These are phyloP conservation scores for Cuniculus paca DNA, from an alignment of 2,797 vertebrate species.

Conservation along the genomic window DNA sequence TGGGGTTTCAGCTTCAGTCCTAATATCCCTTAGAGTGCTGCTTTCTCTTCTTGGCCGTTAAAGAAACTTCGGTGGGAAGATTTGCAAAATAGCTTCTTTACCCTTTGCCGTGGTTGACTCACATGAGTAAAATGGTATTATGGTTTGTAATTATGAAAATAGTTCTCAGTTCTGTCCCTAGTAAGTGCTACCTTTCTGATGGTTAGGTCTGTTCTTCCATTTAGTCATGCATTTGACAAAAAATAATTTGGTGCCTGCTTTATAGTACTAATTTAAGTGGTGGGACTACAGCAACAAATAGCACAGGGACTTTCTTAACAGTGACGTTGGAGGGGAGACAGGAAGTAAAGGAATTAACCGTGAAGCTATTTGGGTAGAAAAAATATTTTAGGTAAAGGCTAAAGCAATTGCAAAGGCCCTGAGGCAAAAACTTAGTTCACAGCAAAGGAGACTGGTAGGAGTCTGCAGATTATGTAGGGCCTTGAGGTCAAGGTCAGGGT, in stretches of 20 bases:
- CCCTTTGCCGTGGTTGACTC: background rate
- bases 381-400: background rate
- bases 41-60: background rate
- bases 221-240: slow-evolving; percentile 11
- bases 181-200: background rate
- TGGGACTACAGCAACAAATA: background rate
- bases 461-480: background rate
- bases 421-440: background rate
- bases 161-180: slow-evolving; percentile 3
- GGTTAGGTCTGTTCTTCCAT: background rate
- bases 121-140: background rate
- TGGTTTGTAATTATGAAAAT: slow-evolving; percentile 59
- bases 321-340: background rate
- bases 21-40: background rate
- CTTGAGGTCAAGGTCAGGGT: background rate
- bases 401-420: slow-evolving; percentile 5
- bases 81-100: background rate
- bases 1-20: background rate
- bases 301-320: background rate
- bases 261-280: background rate
- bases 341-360: background rate
- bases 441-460: background rate
- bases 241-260: background rate
- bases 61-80: slow-evolving; percentile 19
- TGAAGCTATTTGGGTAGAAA: background rate